These are phyloP conservation scores for Ferrisia virgata DNA, from an alignment of 2,888 invertebrate genomes.

Conservation along the genomic window DNA sequence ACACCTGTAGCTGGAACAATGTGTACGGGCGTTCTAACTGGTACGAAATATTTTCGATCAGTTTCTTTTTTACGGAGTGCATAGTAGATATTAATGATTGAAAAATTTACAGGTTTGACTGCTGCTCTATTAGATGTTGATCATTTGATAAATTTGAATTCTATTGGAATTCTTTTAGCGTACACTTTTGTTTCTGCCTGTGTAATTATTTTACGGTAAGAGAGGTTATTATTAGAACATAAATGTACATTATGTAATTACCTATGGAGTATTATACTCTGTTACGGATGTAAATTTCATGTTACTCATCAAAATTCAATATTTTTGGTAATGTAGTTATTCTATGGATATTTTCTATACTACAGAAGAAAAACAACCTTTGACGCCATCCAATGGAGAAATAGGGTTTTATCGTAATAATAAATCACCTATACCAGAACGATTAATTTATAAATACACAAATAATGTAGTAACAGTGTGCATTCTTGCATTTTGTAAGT, in stretches of 20 bases:
- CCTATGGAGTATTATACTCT: too few relatives aligned
- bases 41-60: slow-evolving; percentile 53
- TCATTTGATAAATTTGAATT: slow-evolving; percentile 85
- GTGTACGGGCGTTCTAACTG: slow-evolving; percentile 67
- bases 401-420: neutral
- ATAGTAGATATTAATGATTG: too few relatives aligned
- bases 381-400: neutral
- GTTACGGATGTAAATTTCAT: too few relatives aligned
- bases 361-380: neutral
- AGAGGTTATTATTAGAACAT: neutral
- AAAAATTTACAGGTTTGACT: slow-evolving; percentile 62
- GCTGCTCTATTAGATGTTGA: slow-evolving; percentile 79
- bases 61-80: neutral
- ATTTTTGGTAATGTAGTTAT: neutral
- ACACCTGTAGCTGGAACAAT: slow-evolving; percentile 74
- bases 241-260: too few relatives aligned
- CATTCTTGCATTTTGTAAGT: neutral
- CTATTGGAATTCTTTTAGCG: slow-evolving; percentile 80
- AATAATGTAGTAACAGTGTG: neutral
- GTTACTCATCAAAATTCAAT: too few relatives aligned
- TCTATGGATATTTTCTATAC: neutral
- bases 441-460: neutral
- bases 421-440: neutral
- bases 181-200: slow-evolving; percentile 88
- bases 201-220: slow-evolving; percentile 74